Base-by-base conservation (phyloP, 2,888 invertebrate species). In the Lissonota sp. region DNA sequence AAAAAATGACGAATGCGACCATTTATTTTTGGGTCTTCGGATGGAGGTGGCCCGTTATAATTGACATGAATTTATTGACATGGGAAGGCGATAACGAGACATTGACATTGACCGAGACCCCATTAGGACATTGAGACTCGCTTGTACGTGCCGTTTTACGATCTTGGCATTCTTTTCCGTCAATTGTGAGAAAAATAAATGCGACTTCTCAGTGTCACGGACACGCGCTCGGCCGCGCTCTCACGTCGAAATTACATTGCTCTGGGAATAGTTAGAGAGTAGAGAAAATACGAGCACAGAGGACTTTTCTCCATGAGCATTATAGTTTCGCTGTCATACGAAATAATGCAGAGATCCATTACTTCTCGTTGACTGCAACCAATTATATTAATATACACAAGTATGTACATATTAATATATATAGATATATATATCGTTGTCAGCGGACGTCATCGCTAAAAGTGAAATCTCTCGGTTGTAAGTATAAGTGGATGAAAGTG, bases 71-170 rank as follows among this genome's bases (percentile, higher is more conserved):
- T 26, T 3, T 26, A 26, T 26, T 26, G 26, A 2, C 26, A 26
- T 26, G 26, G 26, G 26, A 26, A 26, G 26, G 26, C 26, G 1
- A 3, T 26, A 26, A 26, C 26, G 42, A 80, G 84, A 84, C 86
- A 86, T 60, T 84, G 86, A 85, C 89, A 88, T 88, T 87, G 88
- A 89, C 88, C 87, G 86, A 88, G 85, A 86, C 44, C 55, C n/a
- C 72, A 14, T 3, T 8, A 10, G 8, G 44, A 57, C 39, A 67
- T 39, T 6, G 53, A 69, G 37, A 8, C 55, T 26, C 60, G 60
- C 6, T 6, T 12, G 53, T 70, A 51, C 8, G 51, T 51, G 53
- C 60, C 58, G 26, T 39, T 63, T 57, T 4, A 6, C 6, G 12
- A 10, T 4, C 46, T 44, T 14, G 0, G 42, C 40, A 49, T 57